Evolutionary conservation across 2,113 vertebrate species (phyloP), one percentile per base, ranked within the genome.

Genomic region (Paracanthobrama guichenoti): DNA sequence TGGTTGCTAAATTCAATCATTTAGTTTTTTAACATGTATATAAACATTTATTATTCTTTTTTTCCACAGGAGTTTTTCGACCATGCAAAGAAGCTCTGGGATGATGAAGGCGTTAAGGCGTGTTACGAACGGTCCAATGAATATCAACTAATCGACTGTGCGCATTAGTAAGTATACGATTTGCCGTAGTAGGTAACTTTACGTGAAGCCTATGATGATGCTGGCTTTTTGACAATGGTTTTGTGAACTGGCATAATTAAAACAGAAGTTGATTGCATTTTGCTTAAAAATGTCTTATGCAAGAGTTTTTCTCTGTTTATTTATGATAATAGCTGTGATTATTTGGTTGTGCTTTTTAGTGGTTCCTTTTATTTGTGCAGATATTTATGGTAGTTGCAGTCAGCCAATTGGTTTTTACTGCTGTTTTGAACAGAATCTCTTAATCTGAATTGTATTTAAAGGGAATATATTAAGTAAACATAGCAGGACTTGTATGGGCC

Each of bases 61-160:
- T 86, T 73, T 77, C n/a, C 89, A 90, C 91, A 99, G 98, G 98
- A 99, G 90, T 99, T 99, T 95, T 99, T 99, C 79, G 97, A 99
- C 89, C 97, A 99, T 0, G 97, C 97, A 86, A 98, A 99, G 95
- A 98, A 97, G 89, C 96, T 99, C 80, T 99, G 98, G 98, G 96
- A 98, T 48, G 98, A 99, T 9, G 97, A 99, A 91, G 98, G 98
- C 3, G 97, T 99, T 86, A 99, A 98, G 92, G 98, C 97, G 0
- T 99, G 98, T 92, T 99, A 97, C 1, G 97, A 98, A 93, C 97
- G 98, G 86, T 99, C 97, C 79, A 99, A 99, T 1, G 98, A 99
- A 57, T 99, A 99, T 93, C 98, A 99, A 81, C 96, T 99, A 90
- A 99, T 99, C 79, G 98, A 99, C 95, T 99, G 98, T 83, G 98